Percentiles rank a stretch among this genome's conserved stretches.
phyloP scores from a whole-genome alignment of 2,797 vertebrate species.

The Limnodromus scolopaceus region DNA sequence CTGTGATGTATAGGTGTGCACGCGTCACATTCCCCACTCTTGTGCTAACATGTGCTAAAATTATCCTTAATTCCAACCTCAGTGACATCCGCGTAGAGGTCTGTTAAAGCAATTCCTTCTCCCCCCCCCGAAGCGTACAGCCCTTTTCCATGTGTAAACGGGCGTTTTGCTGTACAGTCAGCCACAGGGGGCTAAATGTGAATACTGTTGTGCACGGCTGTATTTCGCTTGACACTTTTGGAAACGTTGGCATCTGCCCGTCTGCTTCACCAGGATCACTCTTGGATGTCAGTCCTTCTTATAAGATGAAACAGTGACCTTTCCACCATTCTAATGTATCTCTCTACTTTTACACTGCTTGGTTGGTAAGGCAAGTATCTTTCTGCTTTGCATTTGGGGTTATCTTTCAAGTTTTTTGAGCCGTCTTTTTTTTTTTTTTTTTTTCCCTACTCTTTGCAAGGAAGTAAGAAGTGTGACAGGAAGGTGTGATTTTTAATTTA shows the following conservation, averaged over 20 bases:
- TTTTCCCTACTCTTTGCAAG: conserved; percentile 53
- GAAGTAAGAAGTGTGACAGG: conserved; percentile 77
- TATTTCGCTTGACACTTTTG: not conserved
- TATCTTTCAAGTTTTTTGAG: conserved; percentile 24
- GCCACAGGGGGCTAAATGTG: not conserved
- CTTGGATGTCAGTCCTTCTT: not conserved
- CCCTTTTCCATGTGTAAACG: not conserved
- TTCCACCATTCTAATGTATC: not conserved
- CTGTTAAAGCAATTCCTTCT: not conserved
- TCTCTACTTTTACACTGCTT: not conserved
- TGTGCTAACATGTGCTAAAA: not conserved
- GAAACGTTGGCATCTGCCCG: not conserved
- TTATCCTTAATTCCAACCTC: not conserved
- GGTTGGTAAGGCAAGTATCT: not conserved
- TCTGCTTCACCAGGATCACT: not conserved
- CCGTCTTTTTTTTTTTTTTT: not conserved
- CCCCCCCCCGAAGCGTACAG: not conserved
- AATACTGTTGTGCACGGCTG: not conserved
- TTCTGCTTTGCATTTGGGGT: conserved; percentile 29
- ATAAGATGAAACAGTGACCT: not conserved
- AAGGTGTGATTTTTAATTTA: conserved; percentile 85
- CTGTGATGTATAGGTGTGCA: not conserved
- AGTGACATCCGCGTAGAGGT: not conserved
- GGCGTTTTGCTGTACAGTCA: not conserved
- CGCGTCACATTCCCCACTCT: not conserved